Conservation (phyloP, 92 coral and sea anemone genomes). For the Nematostella vectensis region DNA sequence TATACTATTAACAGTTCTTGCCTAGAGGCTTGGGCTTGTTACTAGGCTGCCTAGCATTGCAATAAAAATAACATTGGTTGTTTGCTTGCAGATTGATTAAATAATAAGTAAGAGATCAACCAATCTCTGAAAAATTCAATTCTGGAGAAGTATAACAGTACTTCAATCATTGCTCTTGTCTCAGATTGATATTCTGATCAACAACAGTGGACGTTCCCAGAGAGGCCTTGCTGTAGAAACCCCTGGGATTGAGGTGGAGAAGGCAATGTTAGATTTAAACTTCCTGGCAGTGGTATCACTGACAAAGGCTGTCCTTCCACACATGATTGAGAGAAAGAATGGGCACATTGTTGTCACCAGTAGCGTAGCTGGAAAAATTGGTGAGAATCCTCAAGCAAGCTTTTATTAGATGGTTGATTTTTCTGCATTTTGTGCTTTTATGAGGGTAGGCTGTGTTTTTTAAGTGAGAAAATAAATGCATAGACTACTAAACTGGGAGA, state of each 20-base stretch:
- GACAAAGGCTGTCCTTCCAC: conserved; percentile 78
- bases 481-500: too few relatives aligned
- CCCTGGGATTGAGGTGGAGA: conserved; percentile 64
- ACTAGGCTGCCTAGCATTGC: too few relatives aligned
- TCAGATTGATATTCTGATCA: conserved; percentile 87
- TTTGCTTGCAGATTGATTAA: too few relatives aligned
- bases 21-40: too few relatives aligned
- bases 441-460: neutral
- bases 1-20: too few relatives aligned
- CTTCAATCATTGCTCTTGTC: too few relatives aligned
- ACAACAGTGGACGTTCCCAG: conserved; percentile 92
- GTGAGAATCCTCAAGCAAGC: too few relatives aligned
- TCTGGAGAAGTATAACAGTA: too few relatives aligned
- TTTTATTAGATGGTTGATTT: neutral
- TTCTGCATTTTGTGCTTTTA: neutral
- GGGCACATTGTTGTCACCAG: conserved; percentile 91
- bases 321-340: conserved; percentile 76
- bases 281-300: conserved; percentile 72
- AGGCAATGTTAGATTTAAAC: conserved; percentile 77
- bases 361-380: conserved; percentile 89
- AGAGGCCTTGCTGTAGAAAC: conserved; percentile 81
- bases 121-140: too few relatives aligned
- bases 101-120: too few relatives aligned
- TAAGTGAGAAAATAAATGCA: too few relatives aligned
- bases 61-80: too few relatives aligned